These are phyloP conservation scores for Platynereis dumerilii DNA, from an alignment of 2,888 invertebrate genomes.

Conservation along the genomic window DNA sequence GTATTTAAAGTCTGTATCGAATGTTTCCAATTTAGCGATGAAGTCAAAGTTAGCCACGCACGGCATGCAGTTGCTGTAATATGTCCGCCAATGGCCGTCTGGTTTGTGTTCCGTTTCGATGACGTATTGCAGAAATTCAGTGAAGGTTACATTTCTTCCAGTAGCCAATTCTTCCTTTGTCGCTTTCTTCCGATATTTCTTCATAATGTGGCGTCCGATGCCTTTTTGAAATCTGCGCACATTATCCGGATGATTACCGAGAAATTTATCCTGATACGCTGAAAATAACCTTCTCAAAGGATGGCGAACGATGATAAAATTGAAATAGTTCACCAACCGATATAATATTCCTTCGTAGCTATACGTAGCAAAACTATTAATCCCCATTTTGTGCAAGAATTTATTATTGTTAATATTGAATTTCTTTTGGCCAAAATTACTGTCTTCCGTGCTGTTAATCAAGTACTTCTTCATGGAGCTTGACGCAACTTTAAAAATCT, in stretches of 20 bases:
- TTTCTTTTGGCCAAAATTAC: neutral
- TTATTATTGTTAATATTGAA: neutral
- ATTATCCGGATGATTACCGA: neutral
- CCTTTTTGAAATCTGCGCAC: neutral
- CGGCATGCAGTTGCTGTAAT: no score
- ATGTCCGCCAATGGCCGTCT: conserved; percentile 4
- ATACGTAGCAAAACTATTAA: neutral
- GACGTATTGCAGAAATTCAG: neutral
- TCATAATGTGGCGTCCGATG: neutral
- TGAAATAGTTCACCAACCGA: neutral
- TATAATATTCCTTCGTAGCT: neutral
- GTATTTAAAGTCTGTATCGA: no score
- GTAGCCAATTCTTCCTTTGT: neutral
- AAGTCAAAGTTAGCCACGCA: no score
- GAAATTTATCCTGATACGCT: conserved; percentile 6
- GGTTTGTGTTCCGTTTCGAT: neutral
- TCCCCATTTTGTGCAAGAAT: neutral
- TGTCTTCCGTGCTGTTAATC: neutral
- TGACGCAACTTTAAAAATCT: neutral
- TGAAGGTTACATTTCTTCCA: neutral
- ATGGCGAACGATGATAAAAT: neutral
- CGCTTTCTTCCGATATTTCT: neutral
- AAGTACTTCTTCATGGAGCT: neutral
- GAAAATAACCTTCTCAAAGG: neutral
- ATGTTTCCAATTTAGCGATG: no score